Evolutionary conservation across 2,888 invertebrate genomes (phyloP), one percentile per base, ranked within the genome.

Genomic region (Epirrhoe alternata): DNA sequence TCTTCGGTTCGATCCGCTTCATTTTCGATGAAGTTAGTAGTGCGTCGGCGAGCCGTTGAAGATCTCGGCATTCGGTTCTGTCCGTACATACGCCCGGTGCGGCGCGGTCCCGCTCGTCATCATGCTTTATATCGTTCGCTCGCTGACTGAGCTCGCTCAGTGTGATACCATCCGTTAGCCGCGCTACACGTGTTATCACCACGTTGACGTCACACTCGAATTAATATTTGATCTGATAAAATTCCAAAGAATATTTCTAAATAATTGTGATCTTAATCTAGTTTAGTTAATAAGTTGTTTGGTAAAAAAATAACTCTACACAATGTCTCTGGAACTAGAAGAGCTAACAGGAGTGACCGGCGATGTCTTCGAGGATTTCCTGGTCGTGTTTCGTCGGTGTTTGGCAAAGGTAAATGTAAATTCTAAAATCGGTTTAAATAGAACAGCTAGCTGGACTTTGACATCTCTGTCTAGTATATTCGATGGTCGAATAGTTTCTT

Each of bases 291-390:
- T 81, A 68, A 77, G 71, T 78, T 72, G 79, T 83, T 84, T 77
- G 66, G 75, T 62, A 67, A 33, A 74, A 66, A 73, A 60, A 82
- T 16, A 84, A 82, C 63, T 51, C 79, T 70, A 85, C 73, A 94
- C 90, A 83, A 95, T 96, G 95, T 94, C 94, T 82, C 86, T 95
- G 83, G 96, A 96, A 82, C 93, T 95, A 83, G 96, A 95, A 85
- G 94, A 95, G 75, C 85, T 95, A 33, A 87, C 93, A 77, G 92
- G 94, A 76, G 86, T 94, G 82, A 93, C 95, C 75, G 96, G 96
- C 76, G 96, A 96, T 88, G 95, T 96, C 78, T 94, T 96, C 87
- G 96, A 96, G 84, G 96, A 97, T 87, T 96, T 96, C 88, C 94
- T 96, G 80, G 87, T 95, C 78, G 94, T 96, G 81, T 95, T 96